Evolutionary conservation across 2,888 invertebrate genomes (phyloP).

Genomic region (Spialia ferax): DNA sequence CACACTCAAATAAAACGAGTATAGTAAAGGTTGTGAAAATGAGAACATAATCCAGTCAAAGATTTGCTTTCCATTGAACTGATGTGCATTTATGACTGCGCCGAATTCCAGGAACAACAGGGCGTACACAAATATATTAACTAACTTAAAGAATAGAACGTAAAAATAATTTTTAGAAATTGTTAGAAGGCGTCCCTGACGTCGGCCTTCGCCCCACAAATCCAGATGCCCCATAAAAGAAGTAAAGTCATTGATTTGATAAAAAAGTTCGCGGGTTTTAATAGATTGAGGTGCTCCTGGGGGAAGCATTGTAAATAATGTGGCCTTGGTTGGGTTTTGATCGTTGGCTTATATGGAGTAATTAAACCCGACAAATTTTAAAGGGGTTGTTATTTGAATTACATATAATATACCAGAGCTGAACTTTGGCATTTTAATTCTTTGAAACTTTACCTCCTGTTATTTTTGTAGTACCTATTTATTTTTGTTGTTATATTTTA

Average conservation of each 20-base stretch:
- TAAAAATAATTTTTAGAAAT: conserved; percentile 34
- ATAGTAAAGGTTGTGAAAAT: conserved; percentile 55
- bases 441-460: too few relatives aligned
- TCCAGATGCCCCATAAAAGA: conserved; percentile 51
- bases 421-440: not conserved
- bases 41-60: conserved; percentile 53
- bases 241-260: conserved; percentile 36
- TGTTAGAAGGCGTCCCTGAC: conserved; percentile 33
- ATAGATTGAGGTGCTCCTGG: not conserved
- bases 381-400: not conserved
- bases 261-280: conserved; percentile 30
- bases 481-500: too few relatives aligned
- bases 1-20: conserved; percentile 47
- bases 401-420: not conserved
- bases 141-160: conserved; percentile 42
- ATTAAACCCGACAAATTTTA: not conserved
- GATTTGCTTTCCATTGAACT: conserved; percentile 48
- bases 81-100: conserved; percentile 54
- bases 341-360: not conserved
- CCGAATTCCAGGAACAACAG: conserved; percentile 52
- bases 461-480: too few relatives aligned
- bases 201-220: conserved; percentile 55
- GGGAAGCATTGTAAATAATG: conserved; percentile 13
- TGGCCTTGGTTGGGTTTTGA: not conserved
- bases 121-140: conserved; percentile 45